These are phyloP conservation scores for Nymphicus hollandicus DNA, from an alignment of 2,113 vertebrate genomes.

Conservation along the genomic window DNA sequence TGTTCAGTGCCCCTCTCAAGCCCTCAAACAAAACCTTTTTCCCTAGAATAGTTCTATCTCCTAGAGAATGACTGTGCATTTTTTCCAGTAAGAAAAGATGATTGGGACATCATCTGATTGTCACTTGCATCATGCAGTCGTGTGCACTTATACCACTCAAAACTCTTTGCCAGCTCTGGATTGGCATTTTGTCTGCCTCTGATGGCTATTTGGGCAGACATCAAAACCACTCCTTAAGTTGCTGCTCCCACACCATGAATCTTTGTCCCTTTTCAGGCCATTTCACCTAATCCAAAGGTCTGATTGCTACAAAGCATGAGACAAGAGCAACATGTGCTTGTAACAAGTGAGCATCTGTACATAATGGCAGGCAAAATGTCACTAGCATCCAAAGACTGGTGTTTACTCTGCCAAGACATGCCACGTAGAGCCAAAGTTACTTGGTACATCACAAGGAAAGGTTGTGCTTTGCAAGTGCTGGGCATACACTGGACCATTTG, in stretches of 20 bases:
- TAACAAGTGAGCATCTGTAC: background rate
- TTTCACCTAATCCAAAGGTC: constrained; percentile 52
- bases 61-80: background rate
- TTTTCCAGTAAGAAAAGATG: background rate
- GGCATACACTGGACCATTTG: background rate
- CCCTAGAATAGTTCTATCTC: background rate
- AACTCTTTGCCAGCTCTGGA: background rate
- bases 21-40: background rate
- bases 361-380: constrained; percentile 11
- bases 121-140: background rate
- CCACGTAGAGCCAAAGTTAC: background rate
- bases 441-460: background rate
- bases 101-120: background rate
- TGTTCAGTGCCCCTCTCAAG: background rate
- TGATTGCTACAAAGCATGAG: constrained; percentile 24
- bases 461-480: background rate
- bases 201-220: background rate
- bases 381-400: background rate
- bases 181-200: background rate
- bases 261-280: constrained; percentile 22
- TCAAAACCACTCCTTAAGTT: background rate
- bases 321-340: constrained; percentile 3
- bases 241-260: background rate
- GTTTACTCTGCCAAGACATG: constrained; percentile 12
- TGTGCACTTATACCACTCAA: background rate